phyloP scores from a whole-genome alignment of 2,113 vertebrate species.

The Actenoides lindsayi region DNA sequence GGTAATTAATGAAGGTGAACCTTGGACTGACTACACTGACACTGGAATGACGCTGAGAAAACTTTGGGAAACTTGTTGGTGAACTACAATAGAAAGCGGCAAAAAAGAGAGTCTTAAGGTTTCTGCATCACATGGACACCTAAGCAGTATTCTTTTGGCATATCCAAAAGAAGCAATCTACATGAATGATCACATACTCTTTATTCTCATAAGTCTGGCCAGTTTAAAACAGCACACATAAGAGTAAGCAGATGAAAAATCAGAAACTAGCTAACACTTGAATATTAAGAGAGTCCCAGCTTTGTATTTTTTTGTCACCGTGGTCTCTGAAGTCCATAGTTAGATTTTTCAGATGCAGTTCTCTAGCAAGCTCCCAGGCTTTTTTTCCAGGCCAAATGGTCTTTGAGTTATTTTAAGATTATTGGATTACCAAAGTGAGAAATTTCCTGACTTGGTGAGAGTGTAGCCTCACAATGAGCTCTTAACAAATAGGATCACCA shows the following conservation, averaged over 20 bases:
- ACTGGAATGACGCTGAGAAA: neutral
- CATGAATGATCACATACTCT: neutral
- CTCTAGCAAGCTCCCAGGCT: neutral
- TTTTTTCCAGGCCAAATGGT: neutral
- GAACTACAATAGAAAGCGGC: neutral
- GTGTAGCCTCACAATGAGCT: neutral
- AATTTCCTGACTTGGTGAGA: slow-evolving; percentile 32
- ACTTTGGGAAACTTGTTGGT: neutral
- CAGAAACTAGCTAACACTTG: neutral
- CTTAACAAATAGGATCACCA: slow-evolving; percentile 50
- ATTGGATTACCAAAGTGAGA: slow-evolving; percentile 44
- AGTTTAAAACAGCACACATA: neutral
- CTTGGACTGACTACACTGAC: neutral
- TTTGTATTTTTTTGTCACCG: neutral
- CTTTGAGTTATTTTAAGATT: slow-evolving; percentile 48
- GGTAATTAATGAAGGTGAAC: neutral
- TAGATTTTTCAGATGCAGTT: neutral
- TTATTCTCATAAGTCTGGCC: neutral
- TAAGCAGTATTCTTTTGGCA: neutral
- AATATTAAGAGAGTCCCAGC: neutral
- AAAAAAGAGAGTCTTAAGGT: neutral
- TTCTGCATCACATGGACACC: neutral
- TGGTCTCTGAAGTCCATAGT: neutral
- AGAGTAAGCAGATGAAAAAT: neutral
- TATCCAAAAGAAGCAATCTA: neutral